Base-by-base conservation (phyloP, 2,888 invertebrate genomes). In the Harpalus rufipes region DNA sequence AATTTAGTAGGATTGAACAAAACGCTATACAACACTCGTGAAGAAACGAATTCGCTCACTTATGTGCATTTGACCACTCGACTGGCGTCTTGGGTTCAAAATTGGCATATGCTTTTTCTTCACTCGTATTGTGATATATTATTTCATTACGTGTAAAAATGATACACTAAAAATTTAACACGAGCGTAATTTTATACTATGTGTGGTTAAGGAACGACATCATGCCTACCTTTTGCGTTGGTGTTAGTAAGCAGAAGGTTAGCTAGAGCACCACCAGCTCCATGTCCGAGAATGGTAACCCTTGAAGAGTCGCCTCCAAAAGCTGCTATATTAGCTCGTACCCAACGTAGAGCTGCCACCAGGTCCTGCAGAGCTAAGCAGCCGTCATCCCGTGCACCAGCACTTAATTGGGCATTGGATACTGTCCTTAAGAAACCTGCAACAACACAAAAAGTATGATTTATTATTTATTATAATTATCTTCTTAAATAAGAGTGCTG, bases 301-400 rank as follows among this genome's bases (percentile, higher is more conserved):
- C 96, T 92, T 72, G 93, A 92, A 0, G 96, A 95, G 91, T 98
- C 97, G 0, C 98, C 98, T n/a, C 97, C 97, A 90, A 98, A 98
- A 1, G 96, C 95, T 0, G 93, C 96, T 65, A 97, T 94, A 91
- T 97, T 97, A 88, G 94, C 94, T 87, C 95, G 94, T 88, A 97
- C 93, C 97, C 97, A 97, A 86, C 93, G 93, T 86, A 98, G 92
- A n/a, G 96, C 96, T 61, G 96, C 96, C 72, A 94, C 93, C 88
- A 96, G 94, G 92, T 97, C 98, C 90, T 96, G 94, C 87, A 97
- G 92, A n/a, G 95, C 96, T 88, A 95, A 93, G 91, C 96, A 74
- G 14, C 72, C 72, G 1, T 74, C 72, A 21, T 74, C 72, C 96
- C 74, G 92, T 93, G 39, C 92, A 92, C 63, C 63, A 10, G 59